A percentile compares a stretch with the other conserved stretches of the same genome.
Evolutionary conservation across 2,113 vertebrate species (phyloP).

Genomic region (Amphilophus citrinellus): DNA sequence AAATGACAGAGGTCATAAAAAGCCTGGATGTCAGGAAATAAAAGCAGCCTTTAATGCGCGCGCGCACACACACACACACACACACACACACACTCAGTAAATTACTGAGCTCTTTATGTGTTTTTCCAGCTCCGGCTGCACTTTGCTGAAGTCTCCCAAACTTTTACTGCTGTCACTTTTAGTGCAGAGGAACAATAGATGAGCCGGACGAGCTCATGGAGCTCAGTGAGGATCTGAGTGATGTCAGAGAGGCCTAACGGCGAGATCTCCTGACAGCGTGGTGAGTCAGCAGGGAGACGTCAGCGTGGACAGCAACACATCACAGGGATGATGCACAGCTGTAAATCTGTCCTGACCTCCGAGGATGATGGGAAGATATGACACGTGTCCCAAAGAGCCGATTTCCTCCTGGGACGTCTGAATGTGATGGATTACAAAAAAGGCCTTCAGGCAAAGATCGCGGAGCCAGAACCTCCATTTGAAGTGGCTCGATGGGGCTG

Average conservation of each 20-base stretch:
- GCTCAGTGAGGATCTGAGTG: background rate
- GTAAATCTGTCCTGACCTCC: background rate
- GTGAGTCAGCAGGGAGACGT: constrained; percentile 6
- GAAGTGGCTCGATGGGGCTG: background rate
- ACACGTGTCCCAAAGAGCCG: background rate
- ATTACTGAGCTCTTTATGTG: constrained; percentile 10
- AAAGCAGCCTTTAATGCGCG: background rate
- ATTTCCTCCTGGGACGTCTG: no score
- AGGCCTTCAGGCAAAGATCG: background rate
- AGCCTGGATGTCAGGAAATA: constrained; percentile 20
- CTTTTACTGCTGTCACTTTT: background rate
- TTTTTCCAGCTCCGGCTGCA: background rate
- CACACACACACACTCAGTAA: background rate
- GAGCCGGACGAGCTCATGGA: background rate
- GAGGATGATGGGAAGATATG: background rate
- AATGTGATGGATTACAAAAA: background rate
- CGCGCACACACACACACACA: background rate
- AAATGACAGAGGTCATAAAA: constrained; percentile 48
- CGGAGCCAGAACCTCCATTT: background rate
- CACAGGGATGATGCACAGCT: background rate
- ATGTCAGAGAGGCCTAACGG: background rate
- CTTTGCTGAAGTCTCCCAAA: background rate
- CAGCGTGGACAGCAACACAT: background rate
- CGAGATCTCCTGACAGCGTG: background rate
- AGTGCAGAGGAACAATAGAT: background rate